Evolutionary conservation across 2,113 vertebrate genomes (phyloP), one percentile per base, ranked within the genome.

Genomic region (Gnathonemus echidnorhynchus): DNA sequence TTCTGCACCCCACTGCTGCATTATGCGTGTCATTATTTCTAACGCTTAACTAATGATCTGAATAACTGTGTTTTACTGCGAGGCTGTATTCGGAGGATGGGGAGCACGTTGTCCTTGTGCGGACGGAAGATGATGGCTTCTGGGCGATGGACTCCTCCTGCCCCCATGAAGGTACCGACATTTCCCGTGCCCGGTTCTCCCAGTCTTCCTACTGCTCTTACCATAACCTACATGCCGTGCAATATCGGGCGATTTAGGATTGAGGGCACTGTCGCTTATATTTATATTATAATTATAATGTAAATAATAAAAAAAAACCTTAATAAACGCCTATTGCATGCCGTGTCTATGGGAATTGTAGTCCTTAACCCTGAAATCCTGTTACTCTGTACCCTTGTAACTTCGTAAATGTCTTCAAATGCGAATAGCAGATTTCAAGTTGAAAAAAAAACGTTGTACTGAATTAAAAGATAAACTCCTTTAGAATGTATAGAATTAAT

Each of bases 81-180:
- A 95, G 95, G 90, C 89, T 95, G 46, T 95, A 93, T 90, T 94
- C 94, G 2, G 94, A 95, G 1, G 94, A 95, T 89, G 95, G 95
- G 15, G 92, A 95, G 62, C 93, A 95, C 90, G 85, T 95, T 19
- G 94, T 95, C 4, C 88, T 95, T 19, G 92, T 95, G 31, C 93
- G 92, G 27, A 93, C 92, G 27, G 91, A 93, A 24, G 90, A 94
- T 90, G 93, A 92, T 27, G 27, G 88, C 21, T 95, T 94, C 88
- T 94, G 93, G 91, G 95, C 95, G n/a, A 95, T 95, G 95, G 95
- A 95, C 89, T 93, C 95, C n/a, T 91, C 94, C 21, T 95, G 95
- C 87, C 95, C 95, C 1, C 95, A 95, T 90, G 94, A 95, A 94
- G 95, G 95, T 95, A 92, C 46, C 45, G 5, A 7, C 15, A 49